phyloP scores from a whole-genome alignment of 1,140 invertebrate species.

The Oncopodura yosiiana region DNA sequence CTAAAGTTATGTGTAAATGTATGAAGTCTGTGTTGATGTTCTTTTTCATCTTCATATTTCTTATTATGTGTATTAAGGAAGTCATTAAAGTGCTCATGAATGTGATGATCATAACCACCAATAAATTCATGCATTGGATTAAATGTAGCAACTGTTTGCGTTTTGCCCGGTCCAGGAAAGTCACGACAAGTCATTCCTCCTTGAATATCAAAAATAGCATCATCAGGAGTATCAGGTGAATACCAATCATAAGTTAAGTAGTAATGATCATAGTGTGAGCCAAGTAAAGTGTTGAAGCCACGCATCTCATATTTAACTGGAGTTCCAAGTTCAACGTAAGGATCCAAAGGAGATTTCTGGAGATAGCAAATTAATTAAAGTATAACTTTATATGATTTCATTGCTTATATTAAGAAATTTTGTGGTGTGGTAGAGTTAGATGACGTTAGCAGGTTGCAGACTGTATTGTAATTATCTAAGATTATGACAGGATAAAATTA shows the following conservation, averaged over 20 bases:
- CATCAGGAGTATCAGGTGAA: conserved; percentile 53
- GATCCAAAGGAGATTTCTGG: conserved; percentile 23
- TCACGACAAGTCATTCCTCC: conserved; percentile 58
- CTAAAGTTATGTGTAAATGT: conserved; percentile 78
- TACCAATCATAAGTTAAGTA: conserved; percentile 73
- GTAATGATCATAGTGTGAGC: conserved; percentile 94
- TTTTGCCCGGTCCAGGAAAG: conserved; percentile 77
- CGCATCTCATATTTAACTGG: conserved; percentile 50
- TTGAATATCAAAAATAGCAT: conserved; percentile 57
- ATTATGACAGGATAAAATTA: no score
- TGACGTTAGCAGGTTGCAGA: no score
- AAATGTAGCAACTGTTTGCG: conserved; percentile 60
- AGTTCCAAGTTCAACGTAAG: conserved; percentile 27
- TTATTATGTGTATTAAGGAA: conserved; percentile 67
- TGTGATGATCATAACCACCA: conserved; percentile 57
- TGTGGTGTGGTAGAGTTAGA: no score
- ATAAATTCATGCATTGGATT: conserved; percentile 92
- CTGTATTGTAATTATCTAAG: no score
- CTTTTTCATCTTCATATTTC: conserved; percentile 52
- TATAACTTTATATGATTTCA: no score
- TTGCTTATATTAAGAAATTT: no score
- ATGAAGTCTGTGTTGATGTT: conserved; percentile 62
- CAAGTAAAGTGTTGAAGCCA: conserved; percentile 74
- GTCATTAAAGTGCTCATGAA: conserved; percentile 63
- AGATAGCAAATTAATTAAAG: no score